Evolutionary conservation across 2,113 vertebrate genomes (phyloP).

Genomic region (Leucopternis melanops): DNA sequence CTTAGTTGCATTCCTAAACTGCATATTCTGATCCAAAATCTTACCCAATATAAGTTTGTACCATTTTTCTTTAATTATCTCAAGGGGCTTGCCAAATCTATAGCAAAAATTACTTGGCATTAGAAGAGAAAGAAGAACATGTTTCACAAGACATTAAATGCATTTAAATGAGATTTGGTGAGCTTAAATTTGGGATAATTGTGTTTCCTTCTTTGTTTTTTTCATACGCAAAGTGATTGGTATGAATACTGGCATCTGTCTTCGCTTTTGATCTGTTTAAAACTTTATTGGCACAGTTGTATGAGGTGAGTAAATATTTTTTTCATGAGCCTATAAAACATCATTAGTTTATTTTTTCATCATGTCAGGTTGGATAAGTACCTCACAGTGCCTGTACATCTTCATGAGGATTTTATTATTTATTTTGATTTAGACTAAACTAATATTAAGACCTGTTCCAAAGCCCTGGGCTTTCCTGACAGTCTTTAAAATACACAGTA

Average conservation of each 20-base stretch:
- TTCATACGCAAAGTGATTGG: not conserved
- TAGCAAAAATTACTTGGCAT: not conserved
- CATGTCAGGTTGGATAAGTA: slow-evolving; percentile 29
- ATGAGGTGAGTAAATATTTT: slow-evolving; percentile 41
- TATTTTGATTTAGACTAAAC: slow-evolving; percentile 63
- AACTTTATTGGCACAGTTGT: not conserved
- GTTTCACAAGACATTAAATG: not conserved
- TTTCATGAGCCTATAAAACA: slow-evolving; percentile 54
- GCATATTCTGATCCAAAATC: not conserved
- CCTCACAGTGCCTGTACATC: slow-evolving; percentile 46
- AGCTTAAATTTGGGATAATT: not conserved
- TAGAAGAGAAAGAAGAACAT: not conserved
- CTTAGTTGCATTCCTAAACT: not conserved
- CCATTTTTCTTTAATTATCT: not conserved
- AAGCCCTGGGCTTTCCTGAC: slow-evolving; percentile 18
- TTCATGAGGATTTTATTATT: slow-evolving; percentile 58
- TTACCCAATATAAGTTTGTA: not conserved
- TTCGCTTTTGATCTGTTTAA: slow-evolving; percentile 18
- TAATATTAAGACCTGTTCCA: slow-evolving; percentile 28
- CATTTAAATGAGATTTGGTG: not conserved
- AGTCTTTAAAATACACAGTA: slow-evolving; percentile 56
- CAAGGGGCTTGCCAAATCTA: not conserved
- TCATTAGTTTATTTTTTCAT: slow-evolving; percentile 52
- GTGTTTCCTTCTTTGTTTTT: not conserved
- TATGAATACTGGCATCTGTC: not conserved